These are phyloP conservation scores for Pangasius mekongensis DNA, from an alignment of 2,797 vertebrate species.

Conservation along the genomic window DNA sequence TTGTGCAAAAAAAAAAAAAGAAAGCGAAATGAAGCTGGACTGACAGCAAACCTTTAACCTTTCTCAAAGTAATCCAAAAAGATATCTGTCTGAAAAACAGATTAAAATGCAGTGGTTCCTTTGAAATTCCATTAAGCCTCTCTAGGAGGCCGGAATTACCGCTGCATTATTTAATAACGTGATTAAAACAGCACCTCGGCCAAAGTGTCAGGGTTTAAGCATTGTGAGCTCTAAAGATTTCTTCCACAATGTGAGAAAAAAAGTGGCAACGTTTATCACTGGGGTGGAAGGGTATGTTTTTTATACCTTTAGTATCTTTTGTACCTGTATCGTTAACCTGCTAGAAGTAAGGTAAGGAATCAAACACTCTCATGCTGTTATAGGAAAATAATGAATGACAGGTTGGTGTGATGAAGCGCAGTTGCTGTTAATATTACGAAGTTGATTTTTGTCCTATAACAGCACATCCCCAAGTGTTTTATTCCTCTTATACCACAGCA, in stretches of 20 bases:
- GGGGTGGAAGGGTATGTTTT: not conserved
- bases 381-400: not conserved
- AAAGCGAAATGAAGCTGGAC: not conserved
- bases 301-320: not conserved
- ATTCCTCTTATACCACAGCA: not conserved
- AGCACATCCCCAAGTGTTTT: not conserved
- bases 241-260: not conserved
- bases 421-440: not conserved
- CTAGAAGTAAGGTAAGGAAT: not conserved
- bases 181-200: not conserved
- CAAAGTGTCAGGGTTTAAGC: not conserved
- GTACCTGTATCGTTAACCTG: no score
- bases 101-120: conserved; percentile 39
- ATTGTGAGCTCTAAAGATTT: not conserved
- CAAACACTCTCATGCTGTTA: not conserved
- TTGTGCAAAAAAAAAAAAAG: not conserved
- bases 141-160: conserved; percentile 21
- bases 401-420: not conserved
- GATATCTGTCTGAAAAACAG: conserved; percentile 13
- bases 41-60: conserved; percentile 6
- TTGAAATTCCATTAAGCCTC: conserved; percentile 42
- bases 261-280: not conserved
- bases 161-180: conserved; percentile 42
- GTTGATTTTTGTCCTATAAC: not conserved
- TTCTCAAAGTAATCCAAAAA: conserved; percentile 29